phyloP scores from a whole-genome alignment of 2,888 invertebrate genomes.

The Drosophila lutescens region DNA sequence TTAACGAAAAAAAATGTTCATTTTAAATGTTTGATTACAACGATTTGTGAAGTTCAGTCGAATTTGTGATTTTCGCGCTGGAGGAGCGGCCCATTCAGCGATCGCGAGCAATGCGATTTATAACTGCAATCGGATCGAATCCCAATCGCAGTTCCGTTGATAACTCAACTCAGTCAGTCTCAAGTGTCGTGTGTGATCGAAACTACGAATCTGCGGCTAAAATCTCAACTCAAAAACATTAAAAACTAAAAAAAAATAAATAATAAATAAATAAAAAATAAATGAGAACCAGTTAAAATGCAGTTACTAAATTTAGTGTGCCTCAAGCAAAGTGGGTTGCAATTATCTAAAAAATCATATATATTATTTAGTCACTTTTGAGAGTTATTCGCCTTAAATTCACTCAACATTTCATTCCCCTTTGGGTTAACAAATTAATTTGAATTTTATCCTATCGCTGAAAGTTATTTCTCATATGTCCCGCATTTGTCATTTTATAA shows the following conservation, averaged over 20 bases:
- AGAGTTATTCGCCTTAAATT: not conserved
- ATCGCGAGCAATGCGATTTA: slow-evolving; percentile 63
- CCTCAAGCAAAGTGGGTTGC: slow-evolving; percentile 77
- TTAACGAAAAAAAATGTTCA: slow-evolving; percentile 67
- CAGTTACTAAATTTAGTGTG: slow-evolving; percentile 76
- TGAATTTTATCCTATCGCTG: slow-evolving; percentile 21
- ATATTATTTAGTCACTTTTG: not conserved
- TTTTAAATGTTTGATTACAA: slow-evolving; percentile 82
- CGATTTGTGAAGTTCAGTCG: slow-evolving; percentile 81
- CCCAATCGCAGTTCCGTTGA: slow-evolving; percentile 33
- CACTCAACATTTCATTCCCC: not conserved
- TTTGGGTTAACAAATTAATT: slow-evolving; percentile 24
- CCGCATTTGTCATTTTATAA: slow-evolving; percentile 48
- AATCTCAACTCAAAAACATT: slow-evolving; percentile 9
- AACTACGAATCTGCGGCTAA: not conserved
- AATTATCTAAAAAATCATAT: not conserved
- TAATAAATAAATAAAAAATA: too few relatives aligned
- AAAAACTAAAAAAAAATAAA: not conserved
- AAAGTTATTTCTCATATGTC: slow-evolving; percentile 17
- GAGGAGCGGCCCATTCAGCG: slow-evolving; percentile 55
- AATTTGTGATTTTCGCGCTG: slow-evolving; percentile 78
- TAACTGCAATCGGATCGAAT: slow-evolving; percentile 64
- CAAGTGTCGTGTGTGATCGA: slow-evolving; percentile 32
- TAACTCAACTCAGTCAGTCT: slow-evolving; percentile 23
- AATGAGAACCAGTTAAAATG: slow-evolving; percentile 52